Conservation (phyloP, 30 jellyfish, hydroid and myxozoan genomes). For the Hydractinia echinata region DNA sequence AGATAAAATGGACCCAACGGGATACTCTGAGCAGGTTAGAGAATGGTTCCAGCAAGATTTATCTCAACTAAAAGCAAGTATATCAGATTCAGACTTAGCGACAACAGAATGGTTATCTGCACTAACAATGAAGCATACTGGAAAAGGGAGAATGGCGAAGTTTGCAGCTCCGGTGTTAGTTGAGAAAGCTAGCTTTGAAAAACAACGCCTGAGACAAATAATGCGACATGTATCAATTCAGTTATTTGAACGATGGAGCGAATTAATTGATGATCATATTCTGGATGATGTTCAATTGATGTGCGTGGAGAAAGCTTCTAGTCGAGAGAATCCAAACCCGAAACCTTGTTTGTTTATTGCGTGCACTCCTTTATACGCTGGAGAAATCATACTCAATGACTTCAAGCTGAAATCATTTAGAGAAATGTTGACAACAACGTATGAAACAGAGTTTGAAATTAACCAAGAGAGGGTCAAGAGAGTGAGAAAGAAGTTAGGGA, state of each 20-base stretch:
- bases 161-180: not conserved
- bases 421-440: not conserved
- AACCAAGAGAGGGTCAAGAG: not conserved
- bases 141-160: not conserved
- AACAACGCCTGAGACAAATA: not conserved
- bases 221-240: conserved; percentile 21
- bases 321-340: conserved; percentile 16
- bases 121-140: not conserved
- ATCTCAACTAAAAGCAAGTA: not conserved
- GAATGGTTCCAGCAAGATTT: conserved; percentile 9
- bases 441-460: not conserved
- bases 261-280: not conserved
- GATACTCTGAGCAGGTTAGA: not conserved
- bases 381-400: not conserved
- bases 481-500: not conserved
- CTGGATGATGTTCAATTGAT: conserved; percentile 20
- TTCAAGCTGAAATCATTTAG: not conserved
- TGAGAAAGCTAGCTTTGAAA: not conserved
- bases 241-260: conserved; percentile 1
- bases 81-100: not conserved
- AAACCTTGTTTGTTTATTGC: conserved; percentile 3
- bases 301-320: not conserved
- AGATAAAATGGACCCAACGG: not conserved
- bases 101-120: conserved; percentile 9
- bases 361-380: conserved; percentile 21